These are phyloP conservation scores for Trimorus sp. DNA, from an alignment of 2,888 invertebrate species.

Conservation along the genomic window DNA sequence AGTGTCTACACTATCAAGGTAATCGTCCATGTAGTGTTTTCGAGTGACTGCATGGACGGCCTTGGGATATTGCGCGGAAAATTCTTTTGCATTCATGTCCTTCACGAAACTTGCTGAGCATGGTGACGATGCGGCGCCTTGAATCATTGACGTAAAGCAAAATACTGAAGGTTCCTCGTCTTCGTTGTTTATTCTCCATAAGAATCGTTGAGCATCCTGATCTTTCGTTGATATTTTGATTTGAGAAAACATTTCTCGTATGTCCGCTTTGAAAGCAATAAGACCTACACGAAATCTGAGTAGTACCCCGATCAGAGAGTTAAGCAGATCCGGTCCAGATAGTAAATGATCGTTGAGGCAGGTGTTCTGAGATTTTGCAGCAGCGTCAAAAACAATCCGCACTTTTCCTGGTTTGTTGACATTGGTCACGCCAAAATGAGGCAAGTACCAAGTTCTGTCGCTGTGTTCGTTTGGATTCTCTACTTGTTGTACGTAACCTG, in stretches of 20 bases:
- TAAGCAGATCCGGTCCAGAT: slow-evolving; percentile 73
- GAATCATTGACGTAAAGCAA: slow-evolving; percentile 69
- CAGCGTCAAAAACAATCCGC: slow-evolving; percentile 71
- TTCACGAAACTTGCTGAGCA: slow-evolving; percentile 67
- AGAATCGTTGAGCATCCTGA: slow-evolving; percentile 13
- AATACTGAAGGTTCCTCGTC: slow-evolving; percentile 47
- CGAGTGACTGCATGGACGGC: background rate
- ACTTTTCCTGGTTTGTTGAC: slow-evolving; percentile 67
- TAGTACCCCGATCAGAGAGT: slow-evolving; percentile 73
- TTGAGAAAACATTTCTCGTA: slow-evolving; percentile 73
- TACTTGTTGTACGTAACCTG: background rate
- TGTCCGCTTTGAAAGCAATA: slow-evolving; percentile 73
- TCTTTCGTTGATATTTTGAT: background rate
- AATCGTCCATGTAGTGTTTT: background rate
- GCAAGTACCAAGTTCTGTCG: slow-evolving; percentile 39
- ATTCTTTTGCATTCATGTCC: slow-evolving; percentile 68
- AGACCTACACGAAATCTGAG: slow-evolving; percentile 73
- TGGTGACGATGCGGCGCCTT: slow-evolving; percentile 62
- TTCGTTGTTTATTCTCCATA: background rate
- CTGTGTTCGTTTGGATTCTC: background rate
- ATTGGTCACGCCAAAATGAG: slow-evolving; percentile 65
- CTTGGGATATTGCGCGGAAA: slow-evolving; percentile 54
- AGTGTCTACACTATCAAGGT: slow-evolving; percentile 27
- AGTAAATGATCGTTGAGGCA: slow-evolving; percentile 70
- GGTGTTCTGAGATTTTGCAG: slow-evolving; percentile 63